Conservation (phyloP, 2,113 vertebrate species). For the Scomber japonicus region DNA sequence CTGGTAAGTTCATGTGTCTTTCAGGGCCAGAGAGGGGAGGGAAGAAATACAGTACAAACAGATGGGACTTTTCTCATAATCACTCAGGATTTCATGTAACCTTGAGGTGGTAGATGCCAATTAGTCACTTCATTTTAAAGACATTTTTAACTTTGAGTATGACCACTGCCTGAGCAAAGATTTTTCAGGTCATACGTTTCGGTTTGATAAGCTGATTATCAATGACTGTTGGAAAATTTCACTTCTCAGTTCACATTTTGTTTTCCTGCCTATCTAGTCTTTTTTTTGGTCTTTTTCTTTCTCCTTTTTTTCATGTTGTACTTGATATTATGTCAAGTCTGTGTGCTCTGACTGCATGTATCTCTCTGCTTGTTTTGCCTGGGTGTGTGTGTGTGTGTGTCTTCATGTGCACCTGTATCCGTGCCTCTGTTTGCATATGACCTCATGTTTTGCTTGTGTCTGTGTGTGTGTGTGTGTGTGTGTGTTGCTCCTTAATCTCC, state of each 20-base stretch:
- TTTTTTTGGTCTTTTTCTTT: neutral
- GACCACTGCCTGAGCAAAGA: neutral
- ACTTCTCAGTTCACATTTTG: no score
- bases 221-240: neutral
- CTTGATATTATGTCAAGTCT: neutral
- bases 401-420: constrained; percentile 37
- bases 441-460: neutral
- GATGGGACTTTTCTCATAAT: constrained; percentile 18
- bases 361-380: constrained; percentile 24
- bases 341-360: constrained; percentile 4
- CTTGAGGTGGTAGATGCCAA: constrained; percentile 5
- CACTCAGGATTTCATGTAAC: neutral
- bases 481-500: constrained; percentile 7
- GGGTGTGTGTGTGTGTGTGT: constrained; percentile 21
- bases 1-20: constrained; percentile 36
- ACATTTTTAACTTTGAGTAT: neutral
- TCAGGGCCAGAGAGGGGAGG: constrained; percentile 12
- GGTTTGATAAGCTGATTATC: neutral
- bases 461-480: constrained; percentile 2
- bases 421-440: constrained; percentile 45
- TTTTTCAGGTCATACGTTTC: neutral
- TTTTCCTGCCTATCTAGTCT: neutral
- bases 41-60: neutral
- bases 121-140: rapidly evolving
- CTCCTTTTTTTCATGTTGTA: neutral